Base-by-base conservation (phyloP, 30 jellyfish, hydroid and myxozoan genomes). In the Nemopilema nomurai region DNA sequence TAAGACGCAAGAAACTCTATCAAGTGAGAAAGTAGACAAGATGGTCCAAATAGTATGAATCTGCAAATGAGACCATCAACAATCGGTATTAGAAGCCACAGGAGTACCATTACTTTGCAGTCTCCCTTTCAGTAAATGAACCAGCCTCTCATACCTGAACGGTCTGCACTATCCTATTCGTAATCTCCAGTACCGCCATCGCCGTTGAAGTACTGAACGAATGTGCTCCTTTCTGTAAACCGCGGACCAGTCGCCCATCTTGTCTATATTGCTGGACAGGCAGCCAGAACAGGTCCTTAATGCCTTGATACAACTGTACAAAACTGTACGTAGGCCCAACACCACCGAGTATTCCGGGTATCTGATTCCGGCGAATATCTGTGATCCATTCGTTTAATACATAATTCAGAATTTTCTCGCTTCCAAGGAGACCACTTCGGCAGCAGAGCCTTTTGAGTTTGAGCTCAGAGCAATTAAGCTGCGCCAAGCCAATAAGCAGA, bases 171-270 rank as follows among this genome's bases (percentile, higher is more conserved):
- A 95, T 33, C 51, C 97, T 85, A 76, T 95, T 95, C 1, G 97
- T 84, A 0, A 95, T 84, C 68, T 90, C 99, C 28, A 95, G 81
- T 8, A 95, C 82, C 0, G 99, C 99, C 99, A 95, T 95, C 20
- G 99, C 99, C 24, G 99, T 95, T 1, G 99, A 95, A 0, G 97
- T 95, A 75, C 99, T 95, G 51, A 95, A 95, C 4, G 99, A 95
- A 78, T 95, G 99, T 25, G 99, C 99, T 28, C 99, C 99, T 19
- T 96, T 73, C 77, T 95, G 99, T 25, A 95, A 57, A 1, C 99
- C 99, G 18, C 99, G 92, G 67, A 95, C 97, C 72, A 89, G 26
- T 29, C 99, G 91, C 17, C 99, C 99, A 76, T 95, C 99, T 52
- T 95, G 99, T 69, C 96, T 75, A 51, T 95, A 95, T 57, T 95